Conservation (phyloP, 2,113 vertebrate genomes). For the Columba janthina region DNA sequence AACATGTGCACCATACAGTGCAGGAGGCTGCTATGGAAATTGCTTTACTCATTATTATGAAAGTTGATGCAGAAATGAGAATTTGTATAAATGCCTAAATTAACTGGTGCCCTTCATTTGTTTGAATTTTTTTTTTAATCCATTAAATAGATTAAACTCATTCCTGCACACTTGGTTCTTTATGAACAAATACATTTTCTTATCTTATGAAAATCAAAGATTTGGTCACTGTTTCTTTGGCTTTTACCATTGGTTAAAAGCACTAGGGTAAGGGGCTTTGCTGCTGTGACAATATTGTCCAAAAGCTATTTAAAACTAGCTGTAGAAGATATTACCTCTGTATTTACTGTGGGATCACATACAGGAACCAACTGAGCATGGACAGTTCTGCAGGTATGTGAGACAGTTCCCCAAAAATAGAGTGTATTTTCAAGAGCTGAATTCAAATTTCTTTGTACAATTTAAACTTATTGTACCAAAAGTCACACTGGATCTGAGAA, state of each 20-base stretch:
- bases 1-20: not conserved
- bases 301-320: not conserved
- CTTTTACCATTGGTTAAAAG: not conserved
- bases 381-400: not conserved
- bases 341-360: not conserved
- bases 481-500: not conserved
- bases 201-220: not conserved
- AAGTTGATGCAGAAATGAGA: conserved; percentile 8
- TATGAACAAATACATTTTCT: not conserved
- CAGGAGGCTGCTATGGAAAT: conserved; percentile 18
- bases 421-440: not conserved
- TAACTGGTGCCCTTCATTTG: not conserved
- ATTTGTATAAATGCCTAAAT: not conserved
- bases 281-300: not conserved
- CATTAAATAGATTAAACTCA: not conserved
- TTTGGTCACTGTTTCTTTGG: not conserved
- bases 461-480: not conserved
- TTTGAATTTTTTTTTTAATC: not conserved
- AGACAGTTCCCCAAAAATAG: not conserved
- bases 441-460: not conserved
- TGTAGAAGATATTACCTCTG: not conserved
- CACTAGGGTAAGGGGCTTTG: not conserved
- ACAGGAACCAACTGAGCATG: not conserved
- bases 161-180: not conserved
- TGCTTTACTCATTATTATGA: conserved; percentile 36